These are phyloP conservation scores for Pelochelys cantorii DNA, from an alignment of 2,797 vertebrate species.

Conservation along the genomic window DNA sequence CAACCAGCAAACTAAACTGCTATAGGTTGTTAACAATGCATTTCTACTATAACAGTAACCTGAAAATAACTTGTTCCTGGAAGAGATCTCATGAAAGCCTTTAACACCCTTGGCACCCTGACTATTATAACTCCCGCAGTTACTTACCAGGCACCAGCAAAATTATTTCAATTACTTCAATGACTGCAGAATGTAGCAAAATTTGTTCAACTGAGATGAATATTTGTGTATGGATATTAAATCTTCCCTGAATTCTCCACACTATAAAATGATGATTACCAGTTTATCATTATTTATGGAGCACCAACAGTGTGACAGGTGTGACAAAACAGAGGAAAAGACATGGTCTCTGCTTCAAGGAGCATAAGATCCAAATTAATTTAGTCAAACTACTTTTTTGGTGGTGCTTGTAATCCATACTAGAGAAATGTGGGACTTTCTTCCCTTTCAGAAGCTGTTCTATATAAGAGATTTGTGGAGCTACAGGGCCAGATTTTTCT, in stretches of 20 bases:
- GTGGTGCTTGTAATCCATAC: neutral
- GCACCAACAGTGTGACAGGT: neutral
- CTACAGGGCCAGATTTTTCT: neutral
- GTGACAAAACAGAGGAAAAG: neutral
- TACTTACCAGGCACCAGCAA: neutral
- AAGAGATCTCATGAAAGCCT: neutral
- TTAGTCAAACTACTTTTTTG: neutral
- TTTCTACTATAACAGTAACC: neutral
- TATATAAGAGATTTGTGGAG: neutral
- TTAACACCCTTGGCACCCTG: neutral
- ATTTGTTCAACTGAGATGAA: neutral
- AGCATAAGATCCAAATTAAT: neutral
- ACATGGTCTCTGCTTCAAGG: neutral
- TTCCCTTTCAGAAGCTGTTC: neutral
- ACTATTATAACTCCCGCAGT: neutral
- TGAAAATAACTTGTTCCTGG: neutral
- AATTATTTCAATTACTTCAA: neutral
- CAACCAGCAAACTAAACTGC: neutral
- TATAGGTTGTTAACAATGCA: neutral
- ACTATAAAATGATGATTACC: no score
- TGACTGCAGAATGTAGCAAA: neutral
- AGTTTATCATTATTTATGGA: neutral
- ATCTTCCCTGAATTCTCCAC: neutral
- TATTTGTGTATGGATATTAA: neutral
- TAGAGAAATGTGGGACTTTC: neutral